Conservation (phyloP, 2,888 invertebrate species). For the Pyralis farinalis region DNA sequence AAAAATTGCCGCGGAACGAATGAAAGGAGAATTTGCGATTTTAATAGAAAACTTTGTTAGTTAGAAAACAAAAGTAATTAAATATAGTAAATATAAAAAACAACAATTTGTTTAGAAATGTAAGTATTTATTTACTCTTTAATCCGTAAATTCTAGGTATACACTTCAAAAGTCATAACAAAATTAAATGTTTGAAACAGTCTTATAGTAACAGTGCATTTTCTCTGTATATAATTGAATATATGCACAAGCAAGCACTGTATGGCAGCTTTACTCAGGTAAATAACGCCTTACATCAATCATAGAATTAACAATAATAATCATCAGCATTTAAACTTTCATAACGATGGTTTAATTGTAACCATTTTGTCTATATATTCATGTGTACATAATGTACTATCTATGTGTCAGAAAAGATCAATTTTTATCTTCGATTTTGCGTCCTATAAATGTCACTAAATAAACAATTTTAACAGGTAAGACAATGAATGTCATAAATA, state of each 20-base stretch:
- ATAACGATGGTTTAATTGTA: conserved; percentile 7
- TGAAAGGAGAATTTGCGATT: too few relatives aligned
- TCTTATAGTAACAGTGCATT: conserved; percentile 37
- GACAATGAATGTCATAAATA: conserved; percentile 4
- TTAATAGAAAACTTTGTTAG: too few relatives aligned
- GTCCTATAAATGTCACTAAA: conserved; percentile 17
- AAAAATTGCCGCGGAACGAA: too few relatives aligned
- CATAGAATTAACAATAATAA: background rate
- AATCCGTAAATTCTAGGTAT: too few relatives aligned
- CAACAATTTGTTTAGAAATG: too few relatives aligned
- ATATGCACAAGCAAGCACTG: conserved; percentile 72
- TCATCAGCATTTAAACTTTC: conserved; percentile 19
- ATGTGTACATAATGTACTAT: too few relatives aligned
- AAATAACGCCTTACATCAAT: conserved; percentile 39
- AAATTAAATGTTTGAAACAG: background rate
- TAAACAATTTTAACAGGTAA: conserved; percentile 13
- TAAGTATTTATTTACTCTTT: too few relatives aligned
- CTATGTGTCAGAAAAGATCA: too few relatives aligned
- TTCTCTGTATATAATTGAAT: conserved; percentile 68
- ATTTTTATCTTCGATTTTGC: conserved; percentile 22
- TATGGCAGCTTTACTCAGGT: conserved; percentile 52
- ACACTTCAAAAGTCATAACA: background rate
- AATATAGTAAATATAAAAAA: too few relatives aligned
- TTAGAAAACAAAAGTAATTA: too few relatives aligned
- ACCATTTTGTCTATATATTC: too few relatives aligned